Evolutionary conservation across 2,888 invertebrate genomes (phyloP).

Genomic region (Coenonympha arcania): DNA sequence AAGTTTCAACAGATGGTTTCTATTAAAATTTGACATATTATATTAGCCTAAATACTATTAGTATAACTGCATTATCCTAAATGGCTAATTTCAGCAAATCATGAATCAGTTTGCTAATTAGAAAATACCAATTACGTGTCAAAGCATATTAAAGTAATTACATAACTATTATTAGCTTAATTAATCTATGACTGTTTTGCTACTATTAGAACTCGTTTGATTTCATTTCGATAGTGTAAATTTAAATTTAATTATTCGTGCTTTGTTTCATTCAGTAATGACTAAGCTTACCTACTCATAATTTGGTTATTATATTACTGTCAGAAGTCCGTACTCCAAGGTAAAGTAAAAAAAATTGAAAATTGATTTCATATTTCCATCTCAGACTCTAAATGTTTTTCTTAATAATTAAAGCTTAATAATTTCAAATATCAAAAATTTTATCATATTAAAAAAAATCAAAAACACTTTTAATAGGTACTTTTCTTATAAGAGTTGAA

Average conservation of each 20-base stretch:
- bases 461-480: too few species aligned
- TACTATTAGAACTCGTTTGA: background rate
- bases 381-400: too few species aligned
- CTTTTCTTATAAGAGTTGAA: too few species aligned
- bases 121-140: conserved; percentile 10
- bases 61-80: conserved; percentile 6
- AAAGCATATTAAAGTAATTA: conserved; percentile 11
- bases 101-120: conserved; percentile 12
- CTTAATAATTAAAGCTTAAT: too few species aligned
- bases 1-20: too few species aligned
- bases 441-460: too few species aligned
- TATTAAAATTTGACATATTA: too few species aligned
- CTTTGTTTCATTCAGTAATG: background rate
- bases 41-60: background rate
- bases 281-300: background rate
- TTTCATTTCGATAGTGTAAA: too few species aligned
- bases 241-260: background rate
- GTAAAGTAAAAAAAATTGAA: too few species aligned
- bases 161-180: conserved; percentile 9
- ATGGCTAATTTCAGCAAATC: conserved; percentile 4
- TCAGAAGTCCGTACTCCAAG: background rate
- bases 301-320: background rate
- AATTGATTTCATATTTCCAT: too few species aligned
- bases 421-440: too few species aligned
- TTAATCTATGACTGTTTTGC: conserved; percentile 5